These are phyloP conservation scores for Mercenaria mercenaria DNA, from an alignment of 1,140 invertebrate species.

Conservation along the genomic window DNA sequence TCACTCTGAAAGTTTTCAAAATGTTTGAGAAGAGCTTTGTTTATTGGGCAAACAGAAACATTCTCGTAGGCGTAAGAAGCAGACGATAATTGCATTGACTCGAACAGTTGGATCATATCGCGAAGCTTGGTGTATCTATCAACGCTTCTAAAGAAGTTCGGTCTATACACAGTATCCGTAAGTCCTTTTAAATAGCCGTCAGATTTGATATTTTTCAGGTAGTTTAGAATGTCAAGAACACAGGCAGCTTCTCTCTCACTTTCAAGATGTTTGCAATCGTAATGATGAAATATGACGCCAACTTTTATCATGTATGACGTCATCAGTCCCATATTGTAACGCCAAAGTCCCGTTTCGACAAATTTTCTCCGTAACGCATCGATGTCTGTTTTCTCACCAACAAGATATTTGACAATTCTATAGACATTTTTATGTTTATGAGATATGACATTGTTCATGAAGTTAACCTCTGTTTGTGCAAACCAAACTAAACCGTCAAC, in stretches of 20 bases:
- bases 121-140: background rate
- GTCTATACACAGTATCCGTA: background rate
- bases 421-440: background rate
- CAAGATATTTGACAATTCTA: background rate
- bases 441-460: background rate
- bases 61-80: background rate
- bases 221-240: background rate
- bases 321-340: background rate
- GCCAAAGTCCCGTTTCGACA: background rate
- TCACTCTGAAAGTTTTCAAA: no score
- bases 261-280: background rate
- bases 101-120: background rate
- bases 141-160: background rate
- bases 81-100: background rate
- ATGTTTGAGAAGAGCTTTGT: background rate
- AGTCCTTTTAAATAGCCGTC: background rate
- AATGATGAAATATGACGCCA: background rate
- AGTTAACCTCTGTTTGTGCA: background rate
- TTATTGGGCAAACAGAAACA: background rate
- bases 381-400: background rate
- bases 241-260: background rate
- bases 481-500: background rate
- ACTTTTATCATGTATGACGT: background rate
- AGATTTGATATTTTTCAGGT: background rate
- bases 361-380: background rate